Base-by-base conservation (phyloP, 2,888 invertebrate species). In the Amblyteles armatorius region DNA sequence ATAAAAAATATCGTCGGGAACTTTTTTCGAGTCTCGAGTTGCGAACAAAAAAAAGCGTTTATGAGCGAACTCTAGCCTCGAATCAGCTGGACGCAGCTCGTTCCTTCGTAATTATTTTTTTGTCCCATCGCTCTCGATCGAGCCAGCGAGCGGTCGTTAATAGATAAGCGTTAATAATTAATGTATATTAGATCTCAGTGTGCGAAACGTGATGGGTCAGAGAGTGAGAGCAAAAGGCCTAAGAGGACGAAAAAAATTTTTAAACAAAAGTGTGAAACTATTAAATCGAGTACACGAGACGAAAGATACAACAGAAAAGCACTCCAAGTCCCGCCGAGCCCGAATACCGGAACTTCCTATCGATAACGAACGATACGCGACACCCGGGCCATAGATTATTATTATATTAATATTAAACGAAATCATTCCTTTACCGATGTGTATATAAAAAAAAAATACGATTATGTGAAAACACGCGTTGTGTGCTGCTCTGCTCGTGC, bases 401-500 rank as follows among this genome's bases (percentile, higher is more conserved):
- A 33, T 26, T 33, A 48, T 57, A 71, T 69, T 29, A 69, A 69
- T 87, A 89, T 92, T 91, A 90, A 92, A 92, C 91, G 90, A 93
- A 93, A 48, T 93, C 93, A 93, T 94, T 94, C 93, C 93, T 92
- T 90, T 91, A 92, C 13, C 89, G 87, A 88, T 92, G 90, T 92
- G 92, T 93, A 92, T 92, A 91, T 90, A 92, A 92, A 86, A 71
- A 19, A n/a, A 87, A 83, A 81, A 88, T 16, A 91, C 89, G 91
- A 92, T 90, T 92, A 92, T 91, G 90, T 91, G 91, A 92, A 79
- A 40, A 73, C 13, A 71, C 90, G 89, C 89, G 91, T 91, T 91
- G 90, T 89, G 88, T 91, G 90, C 78, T 91, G 90, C 88, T 91
- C 89, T 65, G 50, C 86, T 93, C 91, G 91, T 92, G 89, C 91